These are phyloP conservation scores for Cydia fagiglandana DNA, from an alignment of 1,140 invertebrate species.

Conservation along the genomic window DNA sequence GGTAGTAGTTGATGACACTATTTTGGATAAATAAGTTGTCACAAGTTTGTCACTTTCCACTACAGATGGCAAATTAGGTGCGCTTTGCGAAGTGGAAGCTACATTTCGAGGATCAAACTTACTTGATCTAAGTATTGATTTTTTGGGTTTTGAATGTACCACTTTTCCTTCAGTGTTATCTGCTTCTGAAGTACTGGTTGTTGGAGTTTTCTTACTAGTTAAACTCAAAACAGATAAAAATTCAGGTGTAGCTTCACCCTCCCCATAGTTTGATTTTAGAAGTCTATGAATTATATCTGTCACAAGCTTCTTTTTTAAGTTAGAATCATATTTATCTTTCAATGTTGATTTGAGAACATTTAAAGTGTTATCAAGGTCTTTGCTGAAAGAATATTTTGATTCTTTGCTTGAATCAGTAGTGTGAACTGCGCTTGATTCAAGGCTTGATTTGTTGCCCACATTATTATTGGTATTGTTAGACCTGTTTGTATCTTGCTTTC, in stretches of 20 bases:
- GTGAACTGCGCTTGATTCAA: conserved; percentile 64
- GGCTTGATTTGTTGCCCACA: conserved; percentile 66
- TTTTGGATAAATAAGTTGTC: conserved; percentile 43
- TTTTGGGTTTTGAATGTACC: conserved; percentile 56
- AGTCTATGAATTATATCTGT: conserved; percentile 71
- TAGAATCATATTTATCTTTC: conserved; percentile 51
- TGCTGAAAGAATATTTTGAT: conserved; percentile 64
- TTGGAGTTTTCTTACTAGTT: conserved; percentile 57
- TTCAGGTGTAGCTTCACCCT: conserved; percentile 65
- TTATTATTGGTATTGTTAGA: conserved; percentile 44
- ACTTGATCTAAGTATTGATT: conserved; percentile 64
- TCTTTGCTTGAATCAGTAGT: conserved; percentile 71
- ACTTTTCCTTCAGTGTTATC: conserved; percentile 50
- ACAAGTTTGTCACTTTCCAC: conserved; percentile 49
- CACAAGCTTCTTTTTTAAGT: conserved; percentile 66
- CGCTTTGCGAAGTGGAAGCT: conserved; percentile 69
- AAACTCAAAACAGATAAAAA: conserved; percentile 67
- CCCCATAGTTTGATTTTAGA: conserved; percentile 64
- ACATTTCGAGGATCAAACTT: conserved; percentile 62
- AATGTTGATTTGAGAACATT: conserved; percentile 61
- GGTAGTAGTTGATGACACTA: conserved; percentile 50
- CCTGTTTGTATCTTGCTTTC: conserved; percentile 43
- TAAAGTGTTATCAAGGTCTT: conserved; percentile 71
- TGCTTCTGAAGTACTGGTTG: conserved; percentile 65
- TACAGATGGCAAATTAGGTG: conserved; percentile 60